Base-by-base conservation (phyloP, 2,888 invertebrate species). In the Tiphia femorata region DNA sequence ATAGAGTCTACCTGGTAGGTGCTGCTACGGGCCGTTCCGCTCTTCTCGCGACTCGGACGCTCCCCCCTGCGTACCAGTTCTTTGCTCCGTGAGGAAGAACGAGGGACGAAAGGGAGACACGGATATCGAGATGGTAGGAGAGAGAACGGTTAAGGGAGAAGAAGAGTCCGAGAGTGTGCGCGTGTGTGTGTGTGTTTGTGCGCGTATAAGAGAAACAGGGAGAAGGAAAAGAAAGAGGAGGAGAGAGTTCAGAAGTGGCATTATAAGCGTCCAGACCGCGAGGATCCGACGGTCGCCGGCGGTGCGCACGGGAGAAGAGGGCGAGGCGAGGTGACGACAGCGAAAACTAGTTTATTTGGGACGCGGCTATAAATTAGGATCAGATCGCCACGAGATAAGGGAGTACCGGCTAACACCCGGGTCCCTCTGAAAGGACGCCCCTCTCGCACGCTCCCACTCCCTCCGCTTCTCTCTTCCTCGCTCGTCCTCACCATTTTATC, bases 341-440 rank as follows among this genome's bases (percentile, higher is more conserved):
- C 81, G 82, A 77, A 82, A 82, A 82, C 83, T 83, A 83, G 83
- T 83, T 83, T 83, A 83, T 83, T 82, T 81, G 80, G 82, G 81
- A 79, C 82, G 77, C 70, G 81, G 79, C 82, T 82, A 82, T 83
- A 82, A 83, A 83, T 83, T 83, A 83, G 82, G 81, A 82, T 82
- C 82, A 82, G 83, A 83, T 83, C 80, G 79, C 82, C 80, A 77
- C 73, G 75, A 79, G 82, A 83, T 83, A 83, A 83, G 82, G 73
- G 70, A 78, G 80, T 78, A 79, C 81, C 76, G 69, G 77, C 79
- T 80, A 81, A 83, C 82, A 83, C 82, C 82, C 82, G 81, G 78
- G 70, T 67, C 72, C 72, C 75, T 78, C 73, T 77, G 74, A 77
- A 79, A 78, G 75, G 75, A 79, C 68, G 72, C 72, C 67, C 72